Percentiles rank a stretch among this genome's conserved stretches.
phyloP scores from a whole-genome alignment of 2,113 vertebrate genomes.

The Percopsis transmontana region DNA sequence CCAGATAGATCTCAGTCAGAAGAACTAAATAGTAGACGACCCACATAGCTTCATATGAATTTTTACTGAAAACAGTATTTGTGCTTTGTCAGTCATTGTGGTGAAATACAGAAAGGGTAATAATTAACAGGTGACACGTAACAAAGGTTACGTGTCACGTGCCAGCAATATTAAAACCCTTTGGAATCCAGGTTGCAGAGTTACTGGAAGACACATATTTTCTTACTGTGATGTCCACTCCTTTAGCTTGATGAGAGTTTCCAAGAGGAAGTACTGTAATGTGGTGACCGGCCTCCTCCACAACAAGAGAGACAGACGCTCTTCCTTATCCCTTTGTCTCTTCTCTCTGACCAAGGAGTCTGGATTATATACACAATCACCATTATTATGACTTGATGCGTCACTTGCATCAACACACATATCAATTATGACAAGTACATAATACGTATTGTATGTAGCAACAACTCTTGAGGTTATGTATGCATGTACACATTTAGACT shows the following conservation, averaged over 20 bases:
- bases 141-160: background rate
- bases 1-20: background rate
- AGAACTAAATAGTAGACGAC: no score
- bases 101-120: background rate
- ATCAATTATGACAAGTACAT: background rate
- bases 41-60: background rate
- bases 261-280: slow-evolving; percentile 92
- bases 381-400: slow-evolving; percentile 6
- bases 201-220: background rate
- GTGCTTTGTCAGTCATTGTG: no score
- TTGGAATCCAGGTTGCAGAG: background rate
- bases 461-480: no score
- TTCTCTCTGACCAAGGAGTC: slow-evolving; percentile 81
- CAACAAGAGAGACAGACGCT: slow-evolving; percentile 89
- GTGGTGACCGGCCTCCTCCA: slow-evolving; percentile 91
- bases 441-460: background rate
- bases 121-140: background rate
- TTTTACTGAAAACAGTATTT: no score
- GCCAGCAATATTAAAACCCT: background rate
- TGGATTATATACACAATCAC: slow-evolving; percentile 19
- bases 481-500: no score
- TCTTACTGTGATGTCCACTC: slow-evolving; percentile 94
- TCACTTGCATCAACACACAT: background rate
- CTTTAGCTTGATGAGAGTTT: slow-evolving; percentile 89
- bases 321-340: slow-evolving; percentile 86